Conservation (phyloP, 2,797 vertebrate genomes). For the Malurus leucopterus region DNA sequence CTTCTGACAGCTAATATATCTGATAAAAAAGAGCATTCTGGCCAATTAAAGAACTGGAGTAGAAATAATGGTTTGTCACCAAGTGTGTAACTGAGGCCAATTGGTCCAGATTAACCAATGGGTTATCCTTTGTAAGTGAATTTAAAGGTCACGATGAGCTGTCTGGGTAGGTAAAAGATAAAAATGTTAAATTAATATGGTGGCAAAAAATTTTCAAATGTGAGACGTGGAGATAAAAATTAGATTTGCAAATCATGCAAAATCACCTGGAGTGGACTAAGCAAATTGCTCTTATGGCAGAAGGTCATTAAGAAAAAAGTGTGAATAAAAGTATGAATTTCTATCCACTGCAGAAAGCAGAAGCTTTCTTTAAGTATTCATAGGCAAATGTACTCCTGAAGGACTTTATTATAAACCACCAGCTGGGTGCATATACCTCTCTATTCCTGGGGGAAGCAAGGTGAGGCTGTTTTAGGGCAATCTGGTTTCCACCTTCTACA, state of each 20-base stretch:
- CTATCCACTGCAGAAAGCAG: not conserved
- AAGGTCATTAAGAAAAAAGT: conserved; percentile 60
- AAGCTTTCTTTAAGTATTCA: conserved; percentile 11
- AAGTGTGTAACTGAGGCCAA: conserved; percentile 75
- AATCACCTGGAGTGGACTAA: conserved; percentile 67
- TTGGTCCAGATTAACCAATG: conserved; percentile 77
- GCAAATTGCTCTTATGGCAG: conserved; percentile 61
- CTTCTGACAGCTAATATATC: conserved; percentile 76
- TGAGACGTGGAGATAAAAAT: conserved; percentile 64
- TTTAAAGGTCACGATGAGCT: conserved; percentile 73
- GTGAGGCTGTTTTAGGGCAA: not conserved
- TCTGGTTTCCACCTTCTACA: not conserved
- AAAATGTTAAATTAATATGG: conserved; percentile 71
- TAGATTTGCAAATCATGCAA: conserved; percentile 69
- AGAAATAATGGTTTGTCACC: conserved; percentile 79
- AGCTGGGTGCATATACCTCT: not conserved
- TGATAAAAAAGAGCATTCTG: conserved; percentile 74
- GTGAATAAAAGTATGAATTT: conserved; percentile 51
- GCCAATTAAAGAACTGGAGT: conserved; percentile 76
- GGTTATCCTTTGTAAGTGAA: conserved; percentile 75
- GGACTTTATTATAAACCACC: conserved; percentile 19
- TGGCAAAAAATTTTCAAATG: conserved; percentile 63
- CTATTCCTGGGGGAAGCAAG: not conserved
- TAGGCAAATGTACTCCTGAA: conserved; percentile 39
- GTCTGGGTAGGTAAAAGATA: conserved; percentile 66